phyloP scores from a whole-genome alignment of 2,797 vertebrate species.

The Gobionotothen gibberifrons region DNA sequence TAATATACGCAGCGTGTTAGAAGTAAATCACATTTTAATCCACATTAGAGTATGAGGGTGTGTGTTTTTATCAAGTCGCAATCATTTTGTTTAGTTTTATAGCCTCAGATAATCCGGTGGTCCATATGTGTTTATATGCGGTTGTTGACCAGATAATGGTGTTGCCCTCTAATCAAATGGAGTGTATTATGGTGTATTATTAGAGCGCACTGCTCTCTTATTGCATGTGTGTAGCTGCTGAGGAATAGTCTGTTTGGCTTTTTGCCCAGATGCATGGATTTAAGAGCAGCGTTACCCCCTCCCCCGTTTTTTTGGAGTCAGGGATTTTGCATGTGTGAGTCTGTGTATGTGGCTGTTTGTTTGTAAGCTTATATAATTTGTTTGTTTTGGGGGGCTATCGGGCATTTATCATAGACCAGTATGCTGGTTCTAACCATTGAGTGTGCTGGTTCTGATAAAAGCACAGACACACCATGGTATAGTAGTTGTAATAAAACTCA shows the following conservation, averaged over 20 bases:
- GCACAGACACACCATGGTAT: neutral
- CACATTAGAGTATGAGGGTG: slow-evolving; percentile 41
- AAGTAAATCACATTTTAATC: slow-evolving; percentile 54
- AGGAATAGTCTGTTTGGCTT: slow-evolving; percentile 75
- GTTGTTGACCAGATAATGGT: slow-evolving; percentile 62
- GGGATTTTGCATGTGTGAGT: slow-evolving; percentile 9
- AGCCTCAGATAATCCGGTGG: slow-evolving; percentile 41
- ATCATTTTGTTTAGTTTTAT: slow-evolving; percentile 40
- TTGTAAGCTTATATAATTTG: slow-evolving; percentile 20
- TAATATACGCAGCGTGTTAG: slow-evolving; percentile 40
- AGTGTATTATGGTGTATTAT: slow-evolving; percentile 71
- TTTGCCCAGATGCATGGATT: slow-evolving; percentile 79
- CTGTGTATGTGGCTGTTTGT: slow-evolving; percentile 22
- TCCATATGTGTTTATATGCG: slow-evolving; percentile 51
- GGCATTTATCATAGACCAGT: neutral
- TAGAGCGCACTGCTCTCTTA: slow-evolving; percentile 57
- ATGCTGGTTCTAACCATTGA: neutral
- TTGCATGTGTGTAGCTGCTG: slow-evolving; percentile 69
- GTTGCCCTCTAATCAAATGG: slow-evolving; percentile 67
- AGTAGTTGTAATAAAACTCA: slow-evolving; percentile 22
- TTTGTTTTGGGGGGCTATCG: neutral
- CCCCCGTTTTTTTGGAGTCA: slow-evolving; percentile 41
- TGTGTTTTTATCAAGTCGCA: slow-evolving; percentile 37
- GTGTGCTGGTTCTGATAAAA: slow-evolving; percentile 14
- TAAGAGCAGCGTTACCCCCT: slow-evolving; percentile 58